A percentile compares a stretch with the other conserved stretches of the same genome.
These are phyloP conservation scores for Salarias fasciatus DNA, from an alignment of 2,797 vertebrate genomes.

Conservation along the genomic window DNA sequence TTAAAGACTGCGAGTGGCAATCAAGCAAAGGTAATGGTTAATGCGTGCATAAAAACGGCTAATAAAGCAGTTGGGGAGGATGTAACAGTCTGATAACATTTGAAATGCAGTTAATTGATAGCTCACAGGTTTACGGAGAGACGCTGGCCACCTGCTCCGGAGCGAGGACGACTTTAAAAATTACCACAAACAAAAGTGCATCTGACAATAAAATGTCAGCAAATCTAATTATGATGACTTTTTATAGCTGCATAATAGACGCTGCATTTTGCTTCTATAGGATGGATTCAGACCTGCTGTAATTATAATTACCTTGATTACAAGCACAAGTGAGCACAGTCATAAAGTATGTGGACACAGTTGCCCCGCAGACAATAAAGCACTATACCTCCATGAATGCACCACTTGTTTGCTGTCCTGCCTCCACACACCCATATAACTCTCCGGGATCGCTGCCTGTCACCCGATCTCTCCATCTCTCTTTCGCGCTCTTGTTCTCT, in stretches of 20 bases:
- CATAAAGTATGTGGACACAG: constrained; percentile 6
- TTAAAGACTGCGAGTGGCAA: constrained; percentile 1
- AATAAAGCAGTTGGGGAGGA: constrained; percentile 6
- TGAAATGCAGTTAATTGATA: not conserved
- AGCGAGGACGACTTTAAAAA: too few relatives aligned
- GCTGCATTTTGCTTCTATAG: not conserved
- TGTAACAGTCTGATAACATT: not conserved
- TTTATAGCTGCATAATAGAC: not conserved
- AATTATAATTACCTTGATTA: not conserved
- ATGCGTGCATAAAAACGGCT: not conserved
- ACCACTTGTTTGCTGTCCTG: constrained; percentile 55
- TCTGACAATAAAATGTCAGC: not conserved
- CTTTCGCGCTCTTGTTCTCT: constrained; percentile 45
- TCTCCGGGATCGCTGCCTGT: constrained; percentile 59
- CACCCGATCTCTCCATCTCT: constrained; percentile 66
- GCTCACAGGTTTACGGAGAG: not conserved
- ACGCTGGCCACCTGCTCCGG: constrained; percentile 6
- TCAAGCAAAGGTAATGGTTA: constrained; percentile 3
- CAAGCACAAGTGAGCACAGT: constrained; percentile 2
- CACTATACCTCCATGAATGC: constrained; percentile 38
- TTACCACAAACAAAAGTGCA: not conserved
- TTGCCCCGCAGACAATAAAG: constrained; percentile 23
- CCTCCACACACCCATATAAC: constrained; percentile 46
- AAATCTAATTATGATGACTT: not conserved
- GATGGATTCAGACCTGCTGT: not conserved